Conservation (phyloP, 1,140 invertebrate species). For the Zaprionus nigranus region DNA sequence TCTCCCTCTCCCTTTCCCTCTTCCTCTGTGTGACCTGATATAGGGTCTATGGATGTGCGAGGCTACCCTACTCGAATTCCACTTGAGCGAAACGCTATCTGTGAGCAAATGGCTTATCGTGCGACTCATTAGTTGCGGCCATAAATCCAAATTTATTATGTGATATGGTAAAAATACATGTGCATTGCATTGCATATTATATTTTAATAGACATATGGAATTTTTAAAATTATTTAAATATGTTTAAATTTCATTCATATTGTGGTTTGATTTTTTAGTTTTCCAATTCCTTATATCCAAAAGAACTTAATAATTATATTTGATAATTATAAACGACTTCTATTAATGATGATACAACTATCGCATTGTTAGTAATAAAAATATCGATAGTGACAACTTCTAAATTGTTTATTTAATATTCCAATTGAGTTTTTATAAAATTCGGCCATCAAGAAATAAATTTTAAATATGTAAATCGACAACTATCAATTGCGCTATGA, state of each 20-base stretch:
- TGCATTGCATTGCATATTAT: not conserved
- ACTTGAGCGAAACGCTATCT: constrained; percentile 35
- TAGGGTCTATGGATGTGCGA: constrained; percentile 44
- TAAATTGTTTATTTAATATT: no score
- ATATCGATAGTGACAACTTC: not conserved
- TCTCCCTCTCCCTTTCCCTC: constrained; percentile 6
- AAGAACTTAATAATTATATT: no score
- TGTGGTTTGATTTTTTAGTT: no score
- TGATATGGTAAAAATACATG: not conserved
- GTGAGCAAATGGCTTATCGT: constrained; percentile 32
- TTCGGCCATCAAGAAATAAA: no score
- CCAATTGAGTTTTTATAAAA: no score
- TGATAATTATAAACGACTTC: not conserved
- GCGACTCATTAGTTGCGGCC: constrained; percentile 53
- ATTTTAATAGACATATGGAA: not conserved
- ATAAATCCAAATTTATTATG: constrained; percentile 48
- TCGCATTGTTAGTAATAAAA: not conserved
- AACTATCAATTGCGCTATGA: no score
- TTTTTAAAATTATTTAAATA: not conserved
- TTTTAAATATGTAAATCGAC: no score
- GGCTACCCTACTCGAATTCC: constrained; percentile 7
- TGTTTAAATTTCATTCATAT: not conserved
- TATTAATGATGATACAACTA: not conserved
- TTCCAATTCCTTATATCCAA: no score
- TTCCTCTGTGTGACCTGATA: constrained; percentile 7